Percentiles rank a stretch among this genome's conserved stretches.
Evolutionary conservation across 2,888 invertebrate genomes (phyloP).

Genomic region (Cephus runcator): DNA sequence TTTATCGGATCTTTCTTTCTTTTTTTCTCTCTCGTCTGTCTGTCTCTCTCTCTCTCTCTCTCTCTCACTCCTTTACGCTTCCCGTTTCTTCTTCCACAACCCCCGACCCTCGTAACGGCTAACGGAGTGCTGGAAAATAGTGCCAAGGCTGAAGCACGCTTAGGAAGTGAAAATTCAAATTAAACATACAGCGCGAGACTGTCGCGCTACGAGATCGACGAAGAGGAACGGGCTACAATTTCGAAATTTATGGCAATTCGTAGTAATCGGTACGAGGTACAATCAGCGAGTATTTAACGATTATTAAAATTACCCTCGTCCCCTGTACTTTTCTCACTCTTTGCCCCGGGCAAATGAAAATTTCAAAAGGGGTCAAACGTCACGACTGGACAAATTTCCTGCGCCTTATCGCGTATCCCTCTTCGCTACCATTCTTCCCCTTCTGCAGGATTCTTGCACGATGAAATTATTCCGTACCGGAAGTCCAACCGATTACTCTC

Average conservation of each 20-base stretch:
- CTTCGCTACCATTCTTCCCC: too few relatives aligned
- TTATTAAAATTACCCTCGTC: too few relatives aligned
- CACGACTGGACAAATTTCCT: too few relatives aligned
- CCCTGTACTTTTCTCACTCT: too few relatives aligned
- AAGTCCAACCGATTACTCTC: neutral
- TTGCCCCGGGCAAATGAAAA: too few relatives aligned
- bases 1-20: neutral
- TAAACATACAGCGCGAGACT: neutral
- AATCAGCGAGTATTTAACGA: too few relatives aligned
- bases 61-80: constrained; percentile 30
- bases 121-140: constrained; percentile 56
- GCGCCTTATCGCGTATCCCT: too few relatives aligned
- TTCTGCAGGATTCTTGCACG: neutral
- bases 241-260: too few relatives aligned
- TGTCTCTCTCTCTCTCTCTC: too few relatives aligned
- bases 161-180: neutral
- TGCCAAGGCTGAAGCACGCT: constrained; percentile 39
- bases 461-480: neutral
- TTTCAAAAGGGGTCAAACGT: too few relatives aligned
- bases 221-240: too few relatives aligned
- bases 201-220: neutral
- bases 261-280: too few relatives aligned
- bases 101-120: constrained; percentile 30
- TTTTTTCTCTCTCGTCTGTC: neutral
- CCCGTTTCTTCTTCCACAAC: constrained; percentile 50